Conservation (phyloP, 2,797 vertebrate species). For the Pachyuromys duprasi region DNA sequence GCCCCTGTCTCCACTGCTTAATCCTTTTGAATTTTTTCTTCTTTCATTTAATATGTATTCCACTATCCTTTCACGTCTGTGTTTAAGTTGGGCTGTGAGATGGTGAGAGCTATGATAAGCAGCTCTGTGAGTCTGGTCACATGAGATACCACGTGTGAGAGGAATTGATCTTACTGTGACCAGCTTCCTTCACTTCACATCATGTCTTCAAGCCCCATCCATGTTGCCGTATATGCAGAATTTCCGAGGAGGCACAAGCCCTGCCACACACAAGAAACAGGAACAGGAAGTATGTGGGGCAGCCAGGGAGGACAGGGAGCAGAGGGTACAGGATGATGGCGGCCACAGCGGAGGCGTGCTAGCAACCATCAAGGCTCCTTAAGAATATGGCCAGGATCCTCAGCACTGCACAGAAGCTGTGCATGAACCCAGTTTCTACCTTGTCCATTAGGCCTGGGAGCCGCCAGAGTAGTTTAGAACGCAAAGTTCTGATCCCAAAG, state of each 20-base stretch:
- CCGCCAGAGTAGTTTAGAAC: neutral
- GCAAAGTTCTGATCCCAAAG: neutral
- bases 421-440: neutral
- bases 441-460: neutral
- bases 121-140: neutral
- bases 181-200: neutral
- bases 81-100: neutral
- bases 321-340: neutral
- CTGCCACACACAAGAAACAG: neutral
- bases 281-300: neutral
- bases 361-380: neutral
- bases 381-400: neutral
- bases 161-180: neutral
- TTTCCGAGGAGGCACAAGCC: neutral
- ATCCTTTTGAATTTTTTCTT: neutral
- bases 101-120: neutral
- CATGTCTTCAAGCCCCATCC: neutral
- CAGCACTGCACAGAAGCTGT: neutral
- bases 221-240: neutral
- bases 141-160: neutral
- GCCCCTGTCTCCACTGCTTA: neutral
- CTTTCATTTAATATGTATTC: neutral
- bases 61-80: neutral
- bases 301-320: neutral
- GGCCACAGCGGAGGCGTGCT: neutral